Evolutionary conservation across 2,888 invertebrate species (phyloP).

Genomic region (Timema podura): DNA sequence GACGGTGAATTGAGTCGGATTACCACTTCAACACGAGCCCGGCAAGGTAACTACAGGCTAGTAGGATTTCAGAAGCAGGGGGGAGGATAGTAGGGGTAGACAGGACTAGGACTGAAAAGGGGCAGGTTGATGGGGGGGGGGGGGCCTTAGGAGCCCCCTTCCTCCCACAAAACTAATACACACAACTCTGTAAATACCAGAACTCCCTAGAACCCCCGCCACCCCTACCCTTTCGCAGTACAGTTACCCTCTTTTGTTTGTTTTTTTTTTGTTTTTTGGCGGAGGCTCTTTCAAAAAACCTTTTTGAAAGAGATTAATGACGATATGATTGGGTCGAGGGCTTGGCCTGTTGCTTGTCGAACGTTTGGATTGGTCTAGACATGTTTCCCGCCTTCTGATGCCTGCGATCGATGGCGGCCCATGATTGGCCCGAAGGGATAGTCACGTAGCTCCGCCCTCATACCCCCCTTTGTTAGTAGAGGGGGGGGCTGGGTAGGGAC

Average conservation of each 20-base stretch:
- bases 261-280: background rate
- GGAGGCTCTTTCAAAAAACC: constrained; percentile 19
- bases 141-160: background rate
- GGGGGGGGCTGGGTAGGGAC: too few species aligned
- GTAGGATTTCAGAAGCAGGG: too few species aligned
- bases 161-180: constrained; percentile 14
- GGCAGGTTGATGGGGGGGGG: background rate
- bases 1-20: too few species aligned
- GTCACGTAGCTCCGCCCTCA: constrained; percentile 20
- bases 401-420: constrained; percentile 17
- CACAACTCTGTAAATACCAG: background rate
- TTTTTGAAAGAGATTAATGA: constrained; percentile 52
- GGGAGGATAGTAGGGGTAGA: too few species aligned
- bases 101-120: too few species aligned
- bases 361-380: constrained; percentile 23
- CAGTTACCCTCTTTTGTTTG: background rate
- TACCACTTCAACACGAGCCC: too few species aligned
- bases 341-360: constrained; percentile 24
- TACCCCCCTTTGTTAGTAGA: background rate
- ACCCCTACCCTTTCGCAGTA: background rate
- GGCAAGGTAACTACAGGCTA: too few species aligned
- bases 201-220: constrained; percentile 1
- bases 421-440: constrained; percentile 25
- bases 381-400: constrained; percentile 29
- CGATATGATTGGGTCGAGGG: constrained; percentile 47